Base-by-base conservation (phyloP, 2,113 vertebrate species). In the Lamprologus callipterus region DNA sequence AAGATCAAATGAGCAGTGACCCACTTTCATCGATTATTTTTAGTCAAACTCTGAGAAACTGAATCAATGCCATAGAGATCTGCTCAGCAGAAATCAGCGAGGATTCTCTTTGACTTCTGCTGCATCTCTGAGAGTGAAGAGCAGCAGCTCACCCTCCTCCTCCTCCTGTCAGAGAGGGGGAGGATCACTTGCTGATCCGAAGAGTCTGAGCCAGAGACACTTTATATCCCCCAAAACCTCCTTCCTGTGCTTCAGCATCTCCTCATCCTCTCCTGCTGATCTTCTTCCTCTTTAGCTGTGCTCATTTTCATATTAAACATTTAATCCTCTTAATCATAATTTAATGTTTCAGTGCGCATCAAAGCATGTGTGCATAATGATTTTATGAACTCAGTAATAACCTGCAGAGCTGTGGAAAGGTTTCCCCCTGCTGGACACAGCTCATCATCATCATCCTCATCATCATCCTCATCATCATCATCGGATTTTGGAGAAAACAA, bases 91-190 rank as follows among this genome's bases (percentile, higher is more conserved):
- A 54, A 19, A 26, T 51, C 47, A 23, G 10, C 7, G 3, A 33
- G 9, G 19, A 85, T 90, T 13, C 80, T 83, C 14, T 65, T 33
- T 5, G 26, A 84, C 81, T 88, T 82, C 68, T 82, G 83, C 13
- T 84, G 16, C 6, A n/a, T 63, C 78, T 89, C 10, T 90, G 87
- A 84, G 28, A 78, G 51, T 68, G 85, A 86, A 90, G 47, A 90
- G 42, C 49, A 85, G 53, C 57, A 68, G 55, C 54, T 81, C 73
- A 23, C 47, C 57, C 47, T 68, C 79, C 51, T 81, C 70, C 60
- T 90, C 79, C 82, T 86, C 31, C 53, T 84, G 35, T 78, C 68
- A 75, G 84, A 80, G 85, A 80, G 84, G 82, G 89, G 89, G 87
- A 60, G 42, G 89, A 88, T 91, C 81, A 86, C 31, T 60, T 17